Conservation (phyloP, 1,140 invertebrate species). For the Copidosoma floridanum region DNA sequence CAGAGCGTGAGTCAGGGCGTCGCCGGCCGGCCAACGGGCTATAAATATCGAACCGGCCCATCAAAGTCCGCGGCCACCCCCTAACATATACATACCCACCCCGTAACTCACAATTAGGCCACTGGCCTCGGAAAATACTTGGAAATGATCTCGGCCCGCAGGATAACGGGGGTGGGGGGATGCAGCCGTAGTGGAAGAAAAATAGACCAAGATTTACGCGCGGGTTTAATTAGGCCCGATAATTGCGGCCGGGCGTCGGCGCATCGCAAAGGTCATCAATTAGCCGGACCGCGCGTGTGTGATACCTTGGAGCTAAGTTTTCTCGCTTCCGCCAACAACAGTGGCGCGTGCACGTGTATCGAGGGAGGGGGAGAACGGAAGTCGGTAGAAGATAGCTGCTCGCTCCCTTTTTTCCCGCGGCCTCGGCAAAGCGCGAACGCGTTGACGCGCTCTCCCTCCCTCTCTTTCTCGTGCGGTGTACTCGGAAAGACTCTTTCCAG, state of each 20-base stretch:
- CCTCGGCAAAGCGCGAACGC: neutral
- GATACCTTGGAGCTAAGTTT: too few species aligned
- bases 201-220: slow-evolving; percentile 24
- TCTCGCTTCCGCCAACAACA: too few species aligned
- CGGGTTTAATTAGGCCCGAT: slow-evolving; percentile 23
- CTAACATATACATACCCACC: neutral
- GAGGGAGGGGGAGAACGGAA: slow-evolving; percentile 5
- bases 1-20: too few species aligned
- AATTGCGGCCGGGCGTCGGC: neutral
- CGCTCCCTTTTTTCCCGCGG: neutral
- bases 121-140: too few species aligned
- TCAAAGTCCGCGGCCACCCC: neutral
- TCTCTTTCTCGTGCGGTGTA: too few species aligned
- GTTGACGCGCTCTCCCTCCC: slow-evolving; percentile 1
- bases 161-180: neutral
- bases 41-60: neutral
- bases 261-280: slow-evolving; percentile 4
- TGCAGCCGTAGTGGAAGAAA: neutral
- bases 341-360: neutral
- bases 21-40: too few species aligned
- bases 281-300: neutral
- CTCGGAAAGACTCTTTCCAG: too few species aligned
- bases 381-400: neutral
- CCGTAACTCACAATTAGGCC: slow-evolving; percentile 24
- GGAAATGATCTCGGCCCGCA: too few species aligned